Conservation (phyloP, 2,113 vertebrate species). For the Thalassarche chlororhynchos region DNA sequence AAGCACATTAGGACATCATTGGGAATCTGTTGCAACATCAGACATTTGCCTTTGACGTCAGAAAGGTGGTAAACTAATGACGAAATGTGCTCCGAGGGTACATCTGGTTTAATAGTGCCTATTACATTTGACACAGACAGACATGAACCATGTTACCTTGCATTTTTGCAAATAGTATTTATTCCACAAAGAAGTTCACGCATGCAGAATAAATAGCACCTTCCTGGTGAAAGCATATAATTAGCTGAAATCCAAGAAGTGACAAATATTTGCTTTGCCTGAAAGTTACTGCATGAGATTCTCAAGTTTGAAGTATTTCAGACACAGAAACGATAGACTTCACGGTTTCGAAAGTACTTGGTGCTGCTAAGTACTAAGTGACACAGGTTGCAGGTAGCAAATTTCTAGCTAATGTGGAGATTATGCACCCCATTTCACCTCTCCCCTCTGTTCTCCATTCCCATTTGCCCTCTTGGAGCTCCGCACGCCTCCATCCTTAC, state of each 20-base stretch:
- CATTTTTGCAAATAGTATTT: conserved; percentile 70
- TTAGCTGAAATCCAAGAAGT: conserved; percentile 70
- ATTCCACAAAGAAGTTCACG: conserved; percentile 62
- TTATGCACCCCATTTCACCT: neutral
- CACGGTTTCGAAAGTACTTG: neutral
- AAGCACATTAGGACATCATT: neutral
- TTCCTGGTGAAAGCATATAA: conserved; percentile 66
- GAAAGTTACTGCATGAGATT: conserved; percentile 46
- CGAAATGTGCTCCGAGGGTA: neutral
- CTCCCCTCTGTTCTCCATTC: neutral
- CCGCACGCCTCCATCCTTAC: neutral
- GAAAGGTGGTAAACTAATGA: conserved; percentile 21
- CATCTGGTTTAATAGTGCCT: conserved; percentile 33
- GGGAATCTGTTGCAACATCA: neutral
- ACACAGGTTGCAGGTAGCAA: neutral
- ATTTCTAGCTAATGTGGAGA: neutral
- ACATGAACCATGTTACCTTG: conserved; percentile 42
- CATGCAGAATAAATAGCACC: conserved; percentile 69
- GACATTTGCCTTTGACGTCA: conserved; percentile 27
- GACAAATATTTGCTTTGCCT: conserved; percentile 59
- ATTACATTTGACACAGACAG: conserved; percentile 42
- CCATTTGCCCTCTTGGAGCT: neutral
- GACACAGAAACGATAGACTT: neutral
- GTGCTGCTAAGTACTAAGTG: neutral
- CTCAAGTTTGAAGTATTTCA: conserved; percentile 28